Base-by-base conservation (phyloP, 35 echinoderm and acorn worm species). In the Apostichopus parvimensis region DNA sequence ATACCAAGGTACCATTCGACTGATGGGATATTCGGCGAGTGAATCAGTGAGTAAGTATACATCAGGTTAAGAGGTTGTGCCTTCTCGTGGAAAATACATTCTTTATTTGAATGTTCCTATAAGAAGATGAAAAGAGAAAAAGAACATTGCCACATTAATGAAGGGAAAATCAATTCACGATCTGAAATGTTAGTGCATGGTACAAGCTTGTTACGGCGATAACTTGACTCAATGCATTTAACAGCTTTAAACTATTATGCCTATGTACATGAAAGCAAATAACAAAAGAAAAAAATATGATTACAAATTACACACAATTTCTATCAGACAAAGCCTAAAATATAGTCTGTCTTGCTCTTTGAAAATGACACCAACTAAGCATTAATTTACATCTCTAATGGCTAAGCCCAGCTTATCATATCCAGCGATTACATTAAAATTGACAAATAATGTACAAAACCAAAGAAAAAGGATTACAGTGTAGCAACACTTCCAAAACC, bases 1-100 rank as follows among this genome's bases (percentile, higher is more conserved):
- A 84, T 84, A 22, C 81, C 56, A 5, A 84, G 55, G 81, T 84
- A 84, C 81, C 81, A 84, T 22, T 59, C 24, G 55, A 84, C 18
- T 22, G 9, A 8, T 45, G 34, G 34, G 2, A n/a, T 12, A 6
- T 22, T 22, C 13, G 53, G 54, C 10, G 81, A 84, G 56, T 84
- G 54, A n/a, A 82, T 13, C 54, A 84, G n/a, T 20, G 81, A 84
- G 58, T 84, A 84, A 9, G 81, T 58, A n/a, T 58, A 20, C 81
- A 84, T 84, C 81, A 84, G 55, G 24, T 84, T 84, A 11, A 6
- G 81, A 8, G 53, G 17, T 57, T 25, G n/a, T 17, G 15, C 10
- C 21, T 58, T 55, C 57, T 84, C 81, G 23, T 22, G 54, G 81
- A 84, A 84, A 84, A 84, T 52, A 10, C 81, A 84, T 21, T 84